A percentile compares a stretch with the other conserved stretches of the same genome.
phyloP scores from a whole-genome alignment of 2,888 invertebrate species.

The Troides aeacus region DNA sequence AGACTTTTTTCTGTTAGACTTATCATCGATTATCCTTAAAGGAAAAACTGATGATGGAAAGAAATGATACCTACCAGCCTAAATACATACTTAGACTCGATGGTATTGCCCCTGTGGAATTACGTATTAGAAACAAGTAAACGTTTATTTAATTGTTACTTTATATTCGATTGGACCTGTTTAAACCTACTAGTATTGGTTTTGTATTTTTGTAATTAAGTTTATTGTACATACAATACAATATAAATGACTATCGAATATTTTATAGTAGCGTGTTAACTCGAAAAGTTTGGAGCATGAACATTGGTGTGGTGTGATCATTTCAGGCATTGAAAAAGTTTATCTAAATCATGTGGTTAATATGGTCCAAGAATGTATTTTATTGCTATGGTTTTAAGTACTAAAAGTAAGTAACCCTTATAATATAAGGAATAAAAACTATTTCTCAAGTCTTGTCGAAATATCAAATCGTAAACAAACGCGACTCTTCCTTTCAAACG shows the following conservation, averaged over 20 bases:
- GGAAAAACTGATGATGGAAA: no score
- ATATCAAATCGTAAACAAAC: conserved; percentile 77
- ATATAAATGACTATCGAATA: not conserved
- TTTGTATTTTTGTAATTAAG: no score
- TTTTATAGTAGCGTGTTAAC: not conserved
- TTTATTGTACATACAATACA: not conserved
- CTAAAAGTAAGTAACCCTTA: conserved; percentile 57
- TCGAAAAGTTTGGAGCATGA: not conserved
- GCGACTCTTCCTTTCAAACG: conserved; percentile 64
- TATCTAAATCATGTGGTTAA: conserved; percentile 21
- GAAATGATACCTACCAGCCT: no score
- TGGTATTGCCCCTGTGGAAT: not conserved
- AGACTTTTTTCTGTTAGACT: no score
- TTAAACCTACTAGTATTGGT: not conserved
- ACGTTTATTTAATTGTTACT: not conserved
- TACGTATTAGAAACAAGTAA: not conserved
- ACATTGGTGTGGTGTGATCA: not conserved
- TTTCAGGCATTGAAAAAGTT: not conserved
- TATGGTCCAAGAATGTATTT: conserved; percentile 52
- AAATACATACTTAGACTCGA: no score
- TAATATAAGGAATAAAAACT: conserved; percentile 67
- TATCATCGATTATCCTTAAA: no score
- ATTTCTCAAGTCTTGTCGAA: conserved; percentile 65
- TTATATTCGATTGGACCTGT: not conserved
- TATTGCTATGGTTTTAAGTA: conserved; percentile 54